A percentile compares a stretch with the other conserved stretches of the same genome.
Evolutionary conservation across 2,113 vertebrate genomes (phyloP).

Genomic region (Naja naja): DNA sequence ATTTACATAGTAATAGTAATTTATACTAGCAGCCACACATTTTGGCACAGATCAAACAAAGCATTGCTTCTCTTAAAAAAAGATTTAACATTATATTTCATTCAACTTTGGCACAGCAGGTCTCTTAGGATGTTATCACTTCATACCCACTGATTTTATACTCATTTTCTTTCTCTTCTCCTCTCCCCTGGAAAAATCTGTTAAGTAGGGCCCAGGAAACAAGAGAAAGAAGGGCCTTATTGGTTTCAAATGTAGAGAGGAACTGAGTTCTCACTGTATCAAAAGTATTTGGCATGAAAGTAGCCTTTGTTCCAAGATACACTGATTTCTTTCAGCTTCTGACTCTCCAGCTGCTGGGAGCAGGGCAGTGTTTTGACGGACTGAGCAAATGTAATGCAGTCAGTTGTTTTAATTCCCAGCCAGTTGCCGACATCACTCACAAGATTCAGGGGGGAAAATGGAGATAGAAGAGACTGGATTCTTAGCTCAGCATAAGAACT

Average conservation of each 20-base stretch:
- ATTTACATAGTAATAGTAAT: background rate
- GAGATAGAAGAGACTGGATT: slow-evolving; percentile 24
- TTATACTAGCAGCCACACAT: accelerated
- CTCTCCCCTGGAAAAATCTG: slow-evolving; percentile 46
- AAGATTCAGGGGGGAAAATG: background rate
- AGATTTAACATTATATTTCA: accelerated
- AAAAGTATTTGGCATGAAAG: slow-evolving; percentile 72
- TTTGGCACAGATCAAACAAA: accelerated
- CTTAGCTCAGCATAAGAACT: slow-evolving; percentile 18
- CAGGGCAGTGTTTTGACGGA: slow-evolving; percentile 68
- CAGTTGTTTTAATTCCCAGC: slow-evolving; percentile 68
- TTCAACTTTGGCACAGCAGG: background rate
- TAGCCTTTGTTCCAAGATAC: slow-evolving; percentile 69
- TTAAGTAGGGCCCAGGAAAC: slow-evolving; percentile 69
- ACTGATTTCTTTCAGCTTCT: slow-evolving; percentile 73
- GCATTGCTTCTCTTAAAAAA: accelerated
- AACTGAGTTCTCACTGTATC: slow-evolving; percentile 76
- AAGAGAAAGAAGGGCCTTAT: slow-evolving; percentile 67
- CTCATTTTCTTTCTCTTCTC: accelerated
- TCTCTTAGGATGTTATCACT: background rate
- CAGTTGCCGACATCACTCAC: slow-evolving; percentile 67
- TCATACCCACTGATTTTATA: accelerated
- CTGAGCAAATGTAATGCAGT: slow-evolving; percentile 56
- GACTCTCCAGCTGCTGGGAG: slow-evolving; percentile 72
- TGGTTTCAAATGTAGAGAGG: slow-evolving; percentile 67